These are phyloP conservation scores for Cantharis flavilabris DNA, from an alignment of 2,888 invertebrate genomes.

Conservation along the genomic window DNA sequence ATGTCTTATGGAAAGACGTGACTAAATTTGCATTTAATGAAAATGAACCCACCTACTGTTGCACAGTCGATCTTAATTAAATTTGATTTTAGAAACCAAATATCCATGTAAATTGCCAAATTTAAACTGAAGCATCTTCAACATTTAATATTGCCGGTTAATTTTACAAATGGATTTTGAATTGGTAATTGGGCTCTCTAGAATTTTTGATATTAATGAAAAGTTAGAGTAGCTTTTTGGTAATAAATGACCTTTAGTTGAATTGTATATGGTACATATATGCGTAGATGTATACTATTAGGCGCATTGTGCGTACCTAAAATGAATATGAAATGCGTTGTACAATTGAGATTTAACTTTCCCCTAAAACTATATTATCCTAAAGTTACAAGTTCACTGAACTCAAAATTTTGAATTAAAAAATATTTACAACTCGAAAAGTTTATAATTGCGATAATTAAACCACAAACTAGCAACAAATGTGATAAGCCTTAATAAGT, in stretches of 20 bases:
- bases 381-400: not conserved
- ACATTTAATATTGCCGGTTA: not conserved
- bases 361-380: not conserved
- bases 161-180: not conserved
- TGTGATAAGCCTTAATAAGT: not conserved
- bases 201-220: not conserved
- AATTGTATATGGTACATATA: not conserved
- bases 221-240: not conserved
- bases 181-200: not conserved
- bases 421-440: not conserved
- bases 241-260: not conserved
- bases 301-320: not conserved
- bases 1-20: not conserved
- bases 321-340: not conserved
- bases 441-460: not conserved
- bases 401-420: not conserved
- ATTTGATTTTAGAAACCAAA: not conserved
- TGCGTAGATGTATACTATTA: not conserved
- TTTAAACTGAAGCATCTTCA: not conserved
- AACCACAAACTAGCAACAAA: not conserved
- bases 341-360: not conserved
- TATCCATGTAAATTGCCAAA: not conserved
- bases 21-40: not conserved
- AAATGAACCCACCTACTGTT: not conserved
- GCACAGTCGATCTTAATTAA: conserved; percentile 1